These are phyloP conservation scores for Rhogogaster chlorosoma DNA, from an alignment of 2,888 invertebrate species.

Conservation along the genomic window DNA sequence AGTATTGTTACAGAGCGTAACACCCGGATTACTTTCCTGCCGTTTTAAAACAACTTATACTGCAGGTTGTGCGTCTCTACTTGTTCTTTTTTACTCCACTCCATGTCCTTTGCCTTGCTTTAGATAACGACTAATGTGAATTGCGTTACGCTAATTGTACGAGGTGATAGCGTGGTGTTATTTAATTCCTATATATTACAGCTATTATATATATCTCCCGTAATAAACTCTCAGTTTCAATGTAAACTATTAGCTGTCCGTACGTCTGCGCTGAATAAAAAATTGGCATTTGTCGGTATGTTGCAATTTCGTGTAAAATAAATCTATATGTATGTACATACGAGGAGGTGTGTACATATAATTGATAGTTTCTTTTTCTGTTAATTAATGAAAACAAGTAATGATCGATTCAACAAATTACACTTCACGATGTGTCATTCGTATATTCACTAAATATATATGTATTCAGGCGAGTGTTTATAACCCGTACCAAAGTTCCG, in stretches of 20 bases:
- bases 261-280: neutral
- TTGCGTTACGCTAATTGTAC: neutral
- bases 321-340: neutral
- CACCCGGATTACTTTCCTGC: constrained; percentile 60
- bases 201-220: neutral
- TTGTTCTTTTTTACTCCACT: constrained; percentile 27
- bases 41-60: constrained; percentile 7
- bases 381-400: neutral
- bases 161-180: neutral
- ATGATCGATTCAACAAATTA: neutral
- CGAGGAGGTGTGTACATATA: neutral
- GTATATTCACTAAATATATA: neutral
- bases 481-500: neutral
- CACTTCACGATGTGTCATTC: neutral
- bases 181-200: neutral
- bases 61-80: constrained; percentile 32
- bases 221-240: neutral
- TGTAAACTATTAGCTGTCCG: neutral
- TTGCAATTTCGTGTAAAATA: neutral
- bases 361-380: neutral
- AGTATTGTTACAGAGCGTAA: constrained; percentile 76
- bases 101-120: constrained; percentile 31
- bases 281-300: neutral
- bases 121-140: constrained; percentile 52
- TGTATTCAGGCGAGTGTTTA: neutral